Evolutionary conservation across 1,140 invertebrate genomes (phyloP).

Genomic region (Drosophila pectinifera): DNA sequence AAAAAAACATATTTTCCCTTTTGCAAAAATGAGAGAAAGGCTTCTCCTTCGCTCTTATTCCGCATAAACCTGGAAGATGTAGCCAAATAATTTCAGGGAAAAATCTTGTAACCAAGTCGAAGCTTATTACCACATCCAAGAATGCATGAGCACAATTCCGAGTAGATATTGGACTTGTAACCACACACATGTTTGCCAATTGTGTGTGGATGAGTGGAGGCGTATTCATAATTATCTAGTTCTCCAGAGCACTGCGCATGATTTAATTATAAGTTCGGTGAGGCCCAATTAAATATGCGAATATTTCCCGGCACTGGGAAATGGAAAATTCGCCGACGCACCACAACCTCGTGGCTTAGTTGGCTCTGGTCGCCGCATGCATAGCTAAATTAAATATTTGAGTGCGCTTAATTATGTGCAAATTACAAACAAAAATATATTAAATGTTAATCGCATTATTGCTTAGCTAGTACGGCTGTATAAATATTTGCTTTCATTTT

Average conservation of each 20-base stretch:
- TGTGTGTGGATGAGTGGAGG: background rate
- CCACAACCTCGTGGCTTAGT: slow-evolving; percentile 33
- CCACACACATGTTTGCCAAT: background rate
- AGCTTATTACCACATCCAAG: slow-evolving; percentile 16
- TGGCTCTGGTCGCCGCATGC: slow-evolving; percentile 27
- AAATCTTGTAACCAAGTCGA: slow-evolving; percentile 21
- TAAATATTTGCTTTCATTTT: slow-evolving; percentile 16
- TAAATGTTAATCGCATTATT: slow-evolving; percentile 64
- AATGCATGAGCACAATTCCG: slow-evolving; percentile 14
- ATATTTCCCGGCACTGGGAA: slow-evolving; percentile 27
- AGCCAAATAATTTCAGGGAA: background rate
- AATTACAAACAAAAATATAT: slow-evolving; percentile 67
- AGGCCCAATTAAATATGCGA: slow-evolving; percentile 47
- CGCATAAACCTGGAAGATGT: background rate
- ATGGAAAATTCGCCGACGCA: background rate
- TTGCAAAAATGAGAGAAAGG: background rate
- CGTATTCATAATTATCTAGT: slow-evolving; percentile 16
- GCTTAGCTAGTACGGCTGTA: slow-evolving; percentile 15
- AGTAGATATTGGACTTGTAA: slow-evolving; percentile 15
- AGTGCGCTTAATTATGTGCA: slow-evolving; percentile 68
- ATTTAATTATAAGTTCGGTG: slow-evolving; percentile 57
- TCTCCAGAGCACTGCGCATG: slow-evolving; percentile 26
- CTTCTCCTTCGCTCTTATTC: background rate
- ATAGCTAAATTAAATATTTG: slow-evolving; percentile 53
- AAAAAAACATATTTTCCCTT: no score